Base-by-base conservation (phyloP, 2,797 vertebrate genomes). In the Phrynocephalus guinanensis region DNA sequence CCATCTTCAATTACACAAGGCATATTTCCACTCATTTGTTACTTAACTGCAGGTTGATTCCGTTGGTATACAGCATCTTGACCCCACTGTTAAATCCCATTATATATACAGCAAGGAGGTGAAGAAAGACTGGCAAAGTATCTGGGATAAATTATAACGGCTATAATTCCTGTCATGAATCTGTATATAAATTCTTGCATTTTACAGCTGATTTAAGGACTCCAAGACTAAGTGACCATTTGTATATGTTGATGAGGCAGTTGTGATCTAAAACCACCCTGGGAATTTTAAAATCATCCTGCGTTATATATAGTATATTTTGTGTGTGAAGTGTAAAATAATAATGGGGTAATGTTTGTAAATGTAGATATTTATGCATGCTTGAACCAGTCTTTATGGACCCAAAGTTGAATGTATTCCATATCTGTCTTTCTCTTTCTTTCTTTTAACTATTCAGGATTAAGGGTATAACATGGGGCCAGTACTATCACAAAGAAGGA, bases 31-130 rank as follows among this genome's bases (percentile, higher is more conserved):
- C 68, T 50, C 18, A 83, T 16, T 83, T 80, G 24, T 83, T 77
- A 11, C 4, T 22, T 56, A 48, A 86, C 13, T 48, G 30, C 6
- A 90, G 38, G 15, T 44, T 83, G 18, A 24, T 88, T 9, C 75
- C 87, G 11, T 24, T 90, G 38, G 30, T 90, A 26, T 88, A 90
- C n/a, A 83, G 79, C 13, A 82, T 86, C 44, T 77, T 90, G 24
- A 87, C 66, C 33, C 90, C 56, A 83, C 11, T 82, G 0, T 79
- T 93, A 50, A 85, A 91, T 30, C 91, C 88, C 75, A 72, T 92
- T 52, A 90, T 93, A 80, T 89, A 90, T 15, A 91, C 20, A 92
- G 88, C 38, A 85, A 90, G n/a, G 88, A 91, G n/a, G 24, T 85
- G 24, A 91, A 90, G 20, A 76, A 63, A 52, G 83, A 88, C 2